Evolutionary conservation across 2,888 invertebrate species (phyloP), one percentile per base, ranked within the genome.

Genomic region (Cataglyphis rosenhaueri): DNA sequence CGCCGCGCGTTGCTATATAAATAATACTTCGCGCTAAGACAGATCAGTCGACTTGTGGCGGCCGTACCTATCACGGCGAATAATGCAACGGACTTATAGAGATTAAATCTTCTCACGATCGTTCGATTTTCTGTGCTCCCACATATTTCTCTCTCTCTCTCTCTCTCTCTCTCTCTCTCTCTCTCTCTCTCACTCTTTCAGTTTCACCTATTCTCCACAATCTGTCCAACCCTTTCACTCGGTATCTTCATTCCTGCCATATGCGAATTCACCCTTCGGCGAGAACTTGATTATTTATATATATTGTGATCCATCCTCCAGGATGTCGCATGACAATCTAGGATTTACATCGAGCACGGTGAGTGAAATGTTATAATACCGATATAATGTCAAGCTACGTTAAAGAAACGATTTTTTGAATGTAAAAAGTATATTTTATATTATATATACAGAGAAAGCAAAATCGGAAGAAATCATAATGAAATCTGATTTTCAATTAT

Each of bases 271-370:
- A 65, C 15, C 32, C 15, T 0, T 62, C 61, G 38, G 52, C 79
- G 65, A 52, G 48, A 52, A 66, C 25, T 35, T 35, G 4, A 76
- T 12, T 44, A 8, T 4, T 25, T 18, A 15, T 44, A 21, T 41
- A 35, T 9, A 59, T 38, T 65, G 73, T 83, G 32, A 41, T 41
- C 18, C 66, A n/a, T 68, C 74, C 74, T 35, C 4, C 71, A 89
- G 76, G 52, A 94, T 94, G 93, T 93, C 94, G 64, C 93, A 91
- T 86, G 93, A 93, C 73, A 94, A 94, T 92, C 91, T 92, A 73
- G 94, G 93, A 92, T 94, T 93, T 92, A 92, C 92, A 8, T 91
- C 92, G 48, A 94, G 94, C 82, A 91, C 92, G 91, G 94, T 94
- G 84, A 93, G 94, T 92, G 65, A 73, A 68, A 62, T 57, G 12